Evolutionary conservation across 1,140 invertebrate species (phyloP), one percentile per base, ranked within the genome.

Genomic region (Cherax destructor): DNA sequence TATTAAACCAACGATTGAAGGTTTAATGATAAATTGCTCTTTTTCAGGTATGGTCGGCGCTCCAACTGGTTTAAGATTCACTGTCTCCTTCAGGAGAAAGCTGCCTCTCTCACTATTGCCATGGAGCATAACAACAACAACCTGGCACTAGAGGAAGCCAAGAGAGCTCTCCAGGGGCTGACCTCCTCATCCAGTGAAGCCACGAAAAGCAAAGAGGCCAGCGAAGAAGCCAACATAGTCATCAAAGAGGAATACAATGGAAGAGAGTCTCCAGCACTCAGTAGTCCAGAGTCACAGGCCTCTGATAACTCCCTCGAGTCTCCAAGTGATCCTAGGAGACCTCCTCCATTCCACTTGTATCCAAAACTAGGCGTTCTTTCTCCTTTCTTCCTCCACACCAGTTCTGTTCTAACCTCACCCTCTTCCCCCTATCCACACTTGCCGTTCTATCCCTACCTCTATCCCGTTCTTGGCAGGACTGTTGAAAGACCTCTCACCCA

Each of bases 41-140:
- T 72, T 69, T 52, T 30, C 86, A 92, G 94, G 18, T 95, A 95
- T 89, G 94, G 94, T 6, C 93, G 95, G 18, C 93, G 95, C 69
- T 95, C 95, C 41, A 95, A 95, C 93, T 95, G 95, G 95, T 95
- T 95, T 93, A 95, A 95, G 93, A 95, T 95, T 78, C 95, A 95
- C 93, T 95, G 95, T 92, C 92, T 95, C 9, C 94, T 95, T 52
- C 94, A 95, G 94, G 97, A 98, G 93, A 97, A 98, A 77, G 91
- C 90, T 9, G 77, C 81, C 56, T 93, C 81, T 87, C 16, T 16
- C 9, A 76, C 74, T n/a, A 52, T 52, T 7, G 49, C 72, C 65
- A 72, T 41, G 13, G 18, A 65, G 49, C 83, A 21, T 18, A 69
- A 50, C 6, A 65, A n/a, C 11, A 69, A 50, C n/a, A 65, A 4